phyloP scores from a whole-genome alignment of 2,888 invertebrate species.

The Agonopterix heracliana region DNA sequence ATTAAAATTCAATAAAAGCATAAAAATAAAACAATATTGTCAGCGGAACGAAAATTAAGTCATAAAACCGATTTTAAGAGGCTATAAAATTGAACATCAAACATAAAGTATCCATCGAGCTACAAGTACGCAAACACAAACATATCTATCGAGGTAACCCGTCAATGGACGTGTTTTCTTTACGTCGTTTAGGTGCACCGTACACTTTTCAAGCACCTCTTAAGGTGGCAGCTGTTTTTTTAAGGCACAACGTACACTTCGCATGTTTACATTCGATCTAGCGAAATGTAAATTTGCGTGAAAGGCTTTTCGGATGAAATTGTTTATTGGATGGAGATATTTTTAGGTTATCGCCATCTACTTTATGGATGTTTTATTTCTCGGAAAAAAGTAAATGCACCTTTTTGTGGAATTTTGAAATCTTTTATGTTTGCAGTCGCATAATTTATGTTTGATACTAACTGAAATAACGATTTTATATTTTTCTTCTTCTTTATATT shows the following conservation, averaged over 20 bases:
- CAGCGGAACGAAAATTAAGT: not conserved
- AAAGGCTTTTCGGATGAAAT: not conserved
- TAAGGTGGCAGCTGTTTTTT: constrained; percentile 37
- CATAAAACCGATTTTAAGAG: constrained; percentile 11
- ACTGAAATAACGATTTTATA: too few species aligned
- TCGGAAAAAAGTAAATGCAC: too few species aligned
- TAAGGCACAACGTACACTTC: constrained; percentile 35
- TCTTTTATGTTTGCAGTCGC: too few species aligned
- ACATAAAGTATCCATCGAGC: constrained; percentile 6
- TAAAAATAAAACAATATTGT: too few species aligned
- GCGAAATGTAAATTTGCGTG: not conserved
- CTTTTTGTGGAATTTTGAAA: too few species aligned
- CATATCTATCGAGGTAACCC: constrained; percentile 10
- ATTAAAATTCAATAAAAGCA: too few species aligned
- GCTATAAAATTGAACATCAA: constrained; percentile 18
- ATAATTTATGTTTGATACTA: too few species aligned
- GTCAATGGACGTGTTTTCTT: constrained; percentile 39
- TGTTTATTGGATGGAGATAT: too few species aligned
- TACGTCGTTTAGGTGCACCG: constrained; percentile 34
- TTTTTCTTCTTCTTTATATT: too few species aligned
- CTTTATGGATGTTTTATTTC: too few species aligned
- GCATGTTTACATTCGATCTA: constrained; percentile 54
- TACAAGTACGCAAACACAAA: constrained; percentile 12
- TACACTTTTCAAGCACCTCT: constrained; percentile 18
- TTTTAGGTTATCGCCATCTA: too few species aligned